phyloP scores from a whole-genome alignment of 2,888 invertebrate species.

The Temnothorax unifasciatus region DNA sequence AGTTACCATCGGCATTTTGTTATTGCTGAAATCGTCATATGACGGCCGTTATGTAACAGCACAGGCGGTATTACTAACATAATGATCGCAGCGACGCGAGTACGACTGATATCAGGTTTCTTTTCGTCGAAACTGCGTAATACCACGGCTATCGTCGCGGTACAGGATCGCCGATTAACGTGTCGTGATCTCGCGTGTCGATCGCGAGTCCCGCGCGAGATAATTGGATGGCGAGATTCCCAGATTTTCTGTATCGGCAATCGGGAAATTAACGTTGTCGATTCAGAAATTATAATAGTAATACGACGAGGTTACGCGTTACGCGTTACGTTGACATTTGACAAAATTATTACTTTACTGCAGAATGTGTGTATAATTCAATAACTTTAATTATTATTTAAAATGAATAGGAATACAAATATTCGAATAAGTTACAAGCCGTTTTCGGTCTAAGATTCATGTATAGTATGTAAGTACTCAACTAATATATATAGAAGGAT shows the following conservation, averaged over 20 bases:
- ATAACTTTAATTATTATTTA: not conserved
- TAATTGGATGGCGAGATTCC: not conserved
- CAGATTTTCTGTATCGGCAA: conserved; percentile 1
- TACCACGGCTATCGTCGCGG: conserved; percentile 7
- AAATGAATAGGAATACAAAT: not conserved
- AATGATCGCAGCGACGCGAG: not conserved
- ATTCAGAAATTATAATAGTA: not conserved
- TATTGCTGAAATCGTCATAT: conserved; percentile 34
- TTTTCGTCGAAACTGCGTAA: conserved; percentile 16
- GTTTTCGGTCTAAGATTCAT: not conserved
- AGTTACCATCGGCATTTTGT: conserved; percentile 1
- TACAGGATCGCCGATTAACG: conserved; percentile 10
- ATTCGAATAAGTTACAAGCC: no score
- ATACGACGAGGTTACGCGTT: not conserved
- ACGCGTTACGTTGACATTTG: not conserved
- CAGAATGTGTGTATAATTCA: not conserved
- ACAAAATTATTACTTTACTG: not conserved
- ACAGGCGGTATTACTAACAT: not conserved
- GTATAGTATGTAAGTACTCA: not conserved
- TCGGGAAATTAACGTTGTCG: not conserved
- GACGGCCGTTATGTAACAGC: not conserved
- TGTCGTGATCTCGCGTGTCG: not conserved
- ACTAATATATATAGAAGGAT: not conserved
- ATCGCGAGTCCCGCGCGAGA: no score
- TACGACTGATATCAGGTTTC: not conserved